These are phyloP conservation scores for Oxycera nigricornis DNA, from an alignment of 2,888 invertebrate species.

Conservation along the genomic window DNA sequence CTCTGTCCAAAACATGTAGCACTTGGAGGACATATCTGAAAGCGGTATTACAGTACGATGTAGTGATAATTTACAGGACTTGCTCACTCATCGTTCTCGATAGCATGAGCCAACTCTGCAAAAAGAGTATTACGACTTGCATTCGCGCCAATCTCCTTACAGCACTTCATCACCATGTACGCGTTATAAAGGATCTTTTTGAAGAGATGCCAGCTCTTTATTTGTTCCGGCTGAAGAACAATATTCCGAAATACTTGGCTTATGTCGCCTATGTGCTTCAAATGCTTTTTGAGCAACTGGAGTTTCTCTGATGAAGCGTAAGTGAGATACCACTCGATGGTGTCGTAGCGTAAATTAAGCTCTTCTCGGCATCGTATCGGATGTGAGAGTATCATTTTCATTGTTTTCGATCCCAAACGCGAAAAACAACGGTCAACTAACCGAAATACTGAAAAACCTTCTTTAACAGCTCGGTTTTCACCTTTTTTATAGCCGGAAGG, in stretches of 20 bases:
- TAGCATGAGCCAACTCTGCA: constrained; percentile 30
- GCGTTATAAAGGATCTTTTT: constrained; percentile 44
- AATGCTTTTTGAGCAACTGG: constrained; percentile 29
- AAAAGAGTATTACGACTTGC: constrained; percentile 33
- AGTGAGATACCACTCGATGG: constrained; percentile 47
- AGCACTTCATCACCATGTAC: constrained; percentile 38
- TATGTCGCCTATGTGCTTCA: constrained; percentile 45
- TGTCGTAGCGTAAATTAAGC: constrained; percentile 43
- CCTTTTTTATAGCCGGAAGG: constrained; percentile 70
- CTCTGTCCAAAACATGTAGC: constrained; percentile 44
- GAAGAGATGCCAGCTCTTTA: constrained; percentile 45
- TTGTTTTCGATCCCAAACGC: constrained; percentile 43
- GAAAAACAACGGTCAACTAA: constrained; percentile 48
- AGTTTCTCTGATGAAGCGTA: constrained; percentile 29
- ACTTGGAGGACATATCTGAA: constrained; percentile 36
- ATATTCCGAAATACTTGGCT: constrained; percentile 43
- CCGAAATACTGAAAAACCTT: constrained; percentile 62
- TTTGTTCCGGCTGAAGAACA: constrained; percentile 39
- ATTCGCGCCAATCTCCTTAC: constrained; percentile 39
- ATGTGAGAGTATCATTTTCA: constrained; percentile 46
- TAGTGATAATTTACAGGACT: background rate
- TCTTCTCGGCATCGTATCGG: constrained; percentile 45
- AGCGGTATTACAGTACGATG: too few relatives aligned
- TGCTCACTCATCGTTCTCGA: constrained; percentile 28
- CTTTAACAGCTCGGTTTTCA: constrained; percentile 64